phyloP scores from a whole-genome alignment of 2,797 vertebrate species.

The Furcifer pardalis region DNA sequence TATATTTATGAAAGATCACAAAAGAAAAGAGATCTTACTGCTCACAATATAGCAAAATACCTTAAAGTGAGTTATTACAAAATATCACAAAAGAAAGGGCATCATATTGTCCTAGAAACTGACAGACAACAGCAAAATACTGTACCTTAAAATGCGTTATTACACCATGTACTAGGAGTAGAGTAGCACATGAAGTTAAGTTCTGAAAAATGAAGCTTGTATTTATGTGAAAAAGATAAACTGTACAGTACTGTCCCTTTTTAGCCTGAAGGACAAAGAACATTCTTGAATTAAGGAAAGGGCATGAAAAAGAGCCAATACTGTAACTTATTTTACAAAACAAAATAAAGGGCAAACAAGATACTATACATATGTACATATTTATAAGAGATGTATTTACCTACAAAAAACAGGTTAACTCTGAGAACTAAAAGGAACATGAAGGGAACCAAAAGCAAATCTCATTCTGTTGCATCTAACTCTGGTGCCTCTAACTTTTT shows the following conservation, averaged over 20 bases:
- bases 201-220: constrained; percentile 39
- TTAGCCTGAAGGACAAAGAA: neutral
- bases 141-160: neutral
- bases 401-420: neutral
- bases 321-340: neutral
- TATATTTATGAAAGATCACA: neutral
- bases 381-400: neutral
- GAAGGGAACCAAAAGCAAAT: neutral
- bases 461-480: neutral
- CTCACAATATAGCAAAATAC: neutral
- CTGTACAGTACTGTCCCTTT: constrained; percentile 8
- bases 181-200: neutral
- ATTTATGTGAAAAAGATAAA: constrained; percentile 1
- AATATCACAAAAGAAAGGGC: neutral
- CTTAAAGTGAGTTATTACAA: neutral
- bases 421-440: neutral
- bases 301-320: neutral
- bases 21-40: neutral
- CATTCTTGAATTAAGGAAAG: neutral
- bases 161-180: neutral
- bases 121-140: neutral
- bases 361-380: no score
- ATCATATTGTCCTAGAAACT: neutral
- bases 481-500: no score
- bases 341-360: neutral